These are phyloP conservation scores for Desmophyllum pertusum DNA, from an alignment of 92 coral and sea anemone genomes.

Conservation along the genomic window DNA sequence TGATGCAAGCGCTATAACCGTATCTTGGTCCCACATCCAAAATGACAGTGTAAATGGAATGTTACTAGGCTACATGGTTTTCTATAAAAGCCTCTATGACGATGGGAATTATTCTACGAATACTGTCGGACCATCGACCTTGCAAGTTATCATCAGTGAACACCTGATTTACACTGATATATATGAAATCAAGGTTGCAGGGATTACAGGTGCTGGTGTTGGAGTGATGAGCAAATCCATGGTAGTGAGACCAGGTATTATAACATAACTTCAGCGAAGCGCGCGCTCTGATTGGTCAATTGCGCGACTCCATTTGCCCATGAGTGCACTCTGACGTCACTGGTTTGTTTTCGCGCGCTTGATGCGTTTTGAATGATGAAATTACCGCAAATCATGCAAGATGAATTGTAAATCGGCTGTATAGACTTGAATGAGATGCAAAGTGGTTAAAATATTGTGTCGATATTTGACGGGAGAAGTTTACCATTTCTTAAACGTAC, in stretches of 20 bases:
- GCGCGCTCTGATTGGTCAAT: no score
- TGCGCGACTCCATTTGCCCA: no score
- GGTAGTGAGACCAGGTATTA: constrained; percentile 10
- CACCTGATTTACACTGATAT: not conserved
- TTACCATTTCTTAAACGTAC: no score
- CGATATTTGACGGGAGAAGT: no score
- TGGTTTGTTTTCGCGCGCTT: no score
- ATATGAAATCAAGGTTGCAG: constrained; percentile 29
- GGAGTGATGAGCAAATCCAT: constrained; percentile 2
- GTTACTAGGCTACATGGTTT: constrained; percentile 14
- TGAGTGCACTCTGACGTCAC: no score
- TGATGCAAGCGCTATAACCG: not conserved
- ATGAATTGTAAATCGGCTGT: no score
- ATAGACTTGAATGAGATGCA: no score
- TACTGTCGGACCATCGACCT: not conserved
- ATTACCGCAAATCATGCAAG: no score
- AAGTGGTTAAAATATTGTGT: no score
- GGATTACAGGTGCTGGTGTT: constrained; percentile 15
- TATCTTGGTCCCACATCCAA: not conserved
- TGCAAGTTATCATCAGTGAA: not conserved
- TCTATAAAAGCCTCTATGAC: not conserved
- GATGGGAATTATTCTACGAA: not conserved
- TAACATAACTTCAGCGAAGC: no score
- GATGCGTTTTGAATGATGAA: no score
- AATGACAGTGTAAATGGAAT: constrained; percentile 7